Conservation (phyloP, 2,888 invertebrate genomes). For the Drosophila cognata region DNA sequence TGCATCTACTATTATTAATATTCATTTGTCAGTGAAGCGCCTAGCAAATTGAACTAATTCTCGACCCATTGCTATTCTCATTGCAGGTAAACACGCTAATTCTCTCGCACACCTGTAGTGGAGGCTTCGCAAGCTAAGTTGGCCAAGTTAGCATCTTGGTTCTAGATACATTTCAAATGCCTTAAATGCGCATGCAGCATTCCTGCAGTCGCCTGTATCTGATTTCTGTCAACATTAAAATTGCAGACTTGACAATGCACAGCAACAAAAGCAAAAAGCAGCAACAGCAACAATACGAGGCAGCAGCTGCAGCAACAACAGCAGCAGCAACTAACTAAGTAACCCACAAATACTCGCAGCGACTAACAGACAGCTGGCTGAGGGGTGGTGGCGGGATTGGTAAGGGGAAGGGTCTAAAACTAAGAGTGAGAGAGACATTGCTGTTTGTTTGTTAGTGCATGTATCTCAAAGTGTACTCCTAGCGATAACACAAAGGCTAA, state of each 20-base stretch:
- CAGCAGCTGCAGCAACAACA: conserved; percentile 19
- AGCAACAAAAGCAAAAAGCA: conserved; percentile 36
- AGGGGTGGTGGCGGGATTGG: not conserved
- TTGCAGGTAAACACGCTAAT: conserved; percentile 77
- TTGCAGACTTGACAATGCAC: conserved; percentile 77
- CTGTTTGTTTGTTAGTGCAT: conserved; percentile 55
- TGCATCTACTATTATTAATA: not conserved
- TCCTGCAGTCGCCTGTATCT: conserved; percentile 74
- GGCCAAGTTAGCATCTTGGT: conserved; percentile 44
- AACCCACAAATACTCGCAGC: conserved; percentile 70
- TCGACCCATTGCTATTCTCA: conserved; percentile 38
- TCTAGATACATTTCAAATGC: conserved; percentile 72
- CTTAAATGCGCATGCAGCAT: conserved; percentile 80
- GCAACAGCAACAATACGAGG: conserved; percentile 15
- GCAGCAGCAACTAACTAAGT: conserved; percentile 67
- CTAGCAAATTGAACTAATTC: conserved; percentile 67
- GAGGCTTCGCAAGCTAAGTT: conserved; percentile 12
- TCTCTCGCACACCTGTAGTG: conserved; percentile 45
- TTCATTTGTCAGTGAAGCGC: conserved; percentile 38
- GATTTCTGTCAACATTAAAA: conserved; percentile 82
- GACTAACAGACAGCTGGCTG: conserved; percentile 55
- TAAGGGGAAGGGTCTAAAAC: conserved; percentile 8
- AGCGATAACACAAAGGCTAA: conserved; percentile 79
- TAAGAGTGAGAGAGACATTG: conserved; percentile 24
- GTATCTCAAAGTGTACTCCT: conserved; percentile 71